Conservation (phyloP, 2,113 vertebrate genomes). For the Columbina picui region DNA sequence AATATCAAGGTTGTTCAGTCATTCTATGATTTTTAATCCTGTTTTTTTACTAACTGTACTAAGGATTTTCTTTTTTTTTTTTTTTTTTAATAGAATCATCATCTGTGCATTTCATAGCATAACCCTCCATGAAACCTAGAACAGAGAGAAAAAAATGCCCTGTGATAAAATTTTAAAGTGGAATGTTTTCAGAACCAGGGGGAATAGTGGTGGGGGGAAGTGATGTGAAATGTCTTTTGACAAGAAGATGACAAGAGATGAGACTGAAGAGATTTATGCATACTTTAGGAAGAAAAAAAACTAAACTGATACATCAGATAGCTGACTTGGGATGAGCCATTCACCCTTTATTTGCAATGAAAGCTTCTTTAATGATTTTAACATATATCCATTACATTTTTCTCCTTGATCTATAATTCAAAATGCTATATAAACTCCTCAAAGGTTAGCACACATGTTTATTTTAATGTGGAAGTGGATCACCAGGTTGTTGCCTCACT, state of each 20-base stretch:
- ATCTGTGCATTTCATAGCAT: slow-evolving; percentile 44
- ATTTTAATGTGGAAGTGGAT: slow-evolving; percentile 63
- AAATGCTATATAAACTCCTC: slow-evolving; percentile 16
- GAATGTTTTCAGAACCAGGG: slow-evolving; percentile 63
- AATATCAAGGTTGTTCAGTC: neutral
- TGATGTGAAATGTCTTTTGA: slow-evolving; percentile 72
- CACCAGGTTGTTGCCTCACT: neutral
- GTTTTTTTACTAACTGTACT: neutral
- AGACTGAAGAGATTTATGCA: slow-evolving; percentile 62
- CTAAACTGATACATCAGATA: slow-evolving; percentile 59
- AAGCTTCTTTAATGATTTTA: slow-evolving; percentile 71
- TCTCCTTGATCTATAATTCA: slow-evolving; percentile 72
- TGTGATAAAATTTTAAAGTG: slow-evolving; percentile 76
- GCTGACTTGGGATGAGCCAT: slow-evolving; percentile 62
- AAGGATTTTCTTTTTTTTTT: neutral
- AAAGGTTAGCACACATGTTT: slow-evolving; percentile 31
- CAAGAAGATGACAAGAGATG: slow-evolving; percentile 67
- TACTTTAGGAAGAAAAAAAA: slow-evolving; percentile 57
- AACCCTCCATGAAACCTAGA: slow-evolving; percentile 33
- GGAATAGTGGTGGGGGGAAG: slow-evolving; percentile 17
- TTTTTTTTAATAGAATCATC: slow-evolving; percentile 29
- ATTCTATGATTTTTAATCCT: neutral
- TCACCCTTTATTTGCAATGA: slow-evolving; percentile 67
- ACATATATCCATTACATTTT: slow-evolving; percentile 67
- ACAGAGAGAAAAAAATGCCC: neutral